Evolutionary conservation across 2,888 invertebrate genomes (phyloP), one percentile per base, ranked within the genome.

Genomic region (Ernsta delagoae): DNA sequence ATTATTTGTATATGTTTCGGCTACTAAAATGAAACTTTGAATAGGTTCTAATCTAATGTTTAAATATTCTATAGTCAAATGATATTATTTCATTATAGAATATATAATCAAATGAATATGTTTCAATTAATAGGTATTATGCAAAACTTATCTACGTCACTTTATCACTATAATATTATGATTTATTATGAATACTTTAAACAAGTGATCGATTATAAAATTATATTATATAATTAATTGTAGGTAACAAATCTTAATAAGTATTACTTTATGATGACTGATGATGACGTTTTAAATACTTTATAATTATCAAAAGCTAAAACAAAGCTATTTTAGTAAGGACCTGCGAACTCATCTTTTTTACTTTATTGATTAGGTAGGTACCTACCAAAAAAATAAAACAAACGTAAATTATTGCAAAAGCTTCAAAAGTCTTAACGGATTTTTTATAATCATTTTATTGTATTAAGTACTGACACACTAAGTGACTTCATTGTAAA

Each of bases 401-500:
- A 31, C 16, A 31, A 31, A 31, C 31, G 31, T 3, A 31, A 31
- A 31, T 31, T 31, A 31, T 31, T 31, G n/a, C 24, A 31, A 31
- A 34, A n/a, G 3, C 0, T 54, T 54, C 11, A 4, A 34, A 54
- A 54, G 43, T 43, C 9, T 31, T 4, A 31, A 31, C 4, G 4
- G 41, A 59, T 16, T 9, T 59, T 59, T 41, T 41, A 16, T 4
- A 36, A 59, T 41, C 7, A 59, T 41, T 59, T 59, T 59, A 59
- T 59, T 59, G 43, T 50, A 41, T 61, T 57, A n/a, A n/a, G n/a
- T n/a, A 57, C 39, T 48, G 61, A 61, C 56, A 67, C 48, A 61
- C 41, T 63, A 63, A 68, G 63, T 54, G 41, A 61, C 41, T 69
- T 59, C 62, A 69, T 69, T 63, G 68, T 62, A 69, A 69, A 69